Base-by-base conservation (phyloP, 2,888 invertebrate species). In the Lithophane leautieri region DNA sequence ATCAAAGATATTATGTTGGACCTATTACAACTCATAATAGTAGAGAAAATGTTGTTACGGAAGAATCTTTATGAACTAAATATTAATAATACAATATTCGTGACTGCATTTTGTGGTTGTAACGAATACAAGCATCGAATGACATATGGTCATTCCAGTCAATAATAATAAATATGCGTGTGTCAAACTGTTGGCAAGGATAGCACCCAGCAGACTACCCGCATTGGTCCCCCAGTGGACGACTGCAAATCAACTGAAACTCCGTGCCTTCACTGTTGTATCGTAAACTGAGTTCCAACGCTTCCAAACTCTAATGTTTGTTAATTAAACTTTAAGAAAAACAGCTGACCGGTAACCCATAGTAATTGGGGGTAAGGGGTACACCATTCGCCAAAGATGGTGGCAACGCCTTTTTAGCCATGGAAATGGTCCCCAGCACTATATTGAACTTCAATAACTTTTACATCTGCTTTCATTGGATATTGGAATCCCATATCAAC, bases 181-280 rank as follows among this genome's bases (percentile, higher is more conserved):
- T 47, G 19, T 22, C 28, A 34, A 56, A 50, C 16, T 42, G 74
- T 67, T 61, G 75, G 54, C 47, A 61, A 28, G 28, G 40, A 72
- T 66, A 61, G n/a, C 60, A 56, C 56, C 54, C 66, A 54, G 11
- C 8, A 42, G 25, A 44, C 42, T 0, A 54, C 8, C 42, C 54
- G n/a, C n/a, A 50, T 65, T 65, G 65, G 28, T 34, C 12, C 16
- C 16, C 28, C 19, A 25, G 14, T 16, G n/a, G 28, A 60, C 28
- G 22, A 54, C 50, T 81, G 54, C 40, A 73, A 73, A 81, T 67
- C 50, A 42, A 62, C 74, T 25, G 47, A 54, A 19, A 56, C 19
- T 81, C 73, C 81, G 81, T 66, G 78, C 66, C 44, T 76, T 28
- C 44, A 70, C 14, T 4, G 40, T 28, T 0, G 54, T 19, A 28